Base-by-base conservation (phyloP, 2,113 vertebrate genomes). In the Bufo bufo region DNA sequence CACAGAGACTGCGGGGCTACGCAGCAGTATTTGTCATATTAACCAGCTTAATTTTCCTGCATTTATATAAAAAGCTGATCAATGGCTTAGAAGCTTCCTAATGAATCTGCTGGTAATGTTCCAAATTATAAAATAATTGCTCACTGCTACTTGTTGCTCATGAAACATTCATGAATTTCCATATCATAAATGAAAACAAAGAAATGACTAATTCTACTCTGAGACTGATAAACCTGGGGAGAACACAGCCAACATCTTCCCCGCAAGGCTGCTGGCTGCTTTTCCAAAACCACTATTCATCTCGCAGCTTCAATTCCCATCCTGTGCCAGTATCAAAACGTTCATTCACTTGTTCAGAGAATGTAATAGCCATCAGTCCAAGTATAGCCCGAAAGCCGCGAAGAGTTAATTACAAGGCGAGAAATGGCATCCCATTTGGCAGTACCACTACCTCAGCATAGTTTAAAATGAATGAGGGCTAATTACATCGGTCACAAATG, bases 151-250 rank as follows among this genome's bases (percentile, higher is more conserved):
- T 50, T 33, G 43, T 66, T 52, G n/a, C 65, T 87, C 63, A 82
- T 87, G 72, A 74, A 87, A 74, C 78, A 82, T 87, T 81, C 54
- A 82, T 59, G 43, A 59, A 61, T 88, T 77, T 84, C 71, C 80
- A 77, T 83, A 77, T 83, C 71, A 84, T 84, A 84, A 84, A 52
- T 61, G 33, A 65, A 84, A 88, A 54, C 71, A 54, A 65, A 74
- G 54, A 69, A 63, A 74, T 23, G 61, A 47, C 77, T 87, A 69
- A 87, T 87, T 87, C 23, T 13, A 65, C 50, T 52, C 58, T 43
- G 77, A 66, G 77, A 71, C 47, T 80, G 47, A 63, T 65, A 83
- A 87, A 82, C 17, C 86, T 74, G 77, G 50, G 61, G 47, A 49
- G 69, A 47, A 80, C 9, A 17, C 33, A 17, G 33, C 33, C 45